Evolutionary conservation across 1,140 invertebrate genomes (phyloP).

Genomic region (Chymomyza costata): DNA sequence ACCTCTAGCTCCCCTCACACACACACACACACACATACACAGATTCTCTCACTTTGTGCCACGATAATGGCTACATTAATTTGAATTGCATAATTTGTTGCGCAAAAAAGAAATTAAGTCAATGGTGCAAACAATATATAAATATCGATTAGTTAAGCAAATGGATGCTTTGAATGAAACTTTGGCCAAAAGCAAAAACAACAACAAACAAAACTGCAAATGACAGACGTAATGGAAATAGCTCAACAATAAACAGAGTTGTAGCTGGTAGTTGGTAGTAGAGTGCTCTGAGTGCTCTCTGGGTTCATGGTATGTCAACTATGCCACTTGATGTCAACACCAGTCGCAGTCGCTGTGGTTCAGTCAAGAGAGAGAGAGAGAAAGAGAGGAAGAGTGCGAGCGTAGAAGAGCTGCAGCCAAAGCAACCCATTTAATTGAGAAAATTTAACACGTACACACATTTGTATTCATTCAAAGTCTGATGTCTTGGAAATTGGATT

Average conservation of each 20-base stretch:
- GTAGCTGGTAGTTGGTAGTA: no score
- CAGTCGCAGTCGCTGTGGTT: conserved; percentile 8
- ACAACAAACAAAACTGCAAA: background rate
- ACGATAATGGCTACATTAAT: conserved; percentile 62
- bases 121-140: conserved; percentile 67
- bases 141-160: conserved; percentile 73
- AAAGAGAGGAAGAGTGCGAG: conserved; percentile 15
- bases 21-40: no score
- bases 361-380: conserved; percentile 19
- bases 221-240: background rate
- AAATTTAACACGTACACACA: conserved; percentile 71
- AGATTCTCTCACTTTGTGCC: background rate
- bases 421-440: conserved; percentile 67
- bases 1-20: no score
- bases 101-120: conserved; percentile 63
- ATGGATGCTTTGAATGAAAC: background rate
- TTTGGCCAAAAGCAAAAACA: background rate
- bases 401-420: no score
- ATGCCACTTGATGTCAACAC: conserved; percentile 36
- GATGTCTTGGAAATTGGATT: conserved; percentile 66
- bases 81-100: conserved; percentile 73
- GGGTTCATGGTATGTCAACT: conserved; percentile 10
- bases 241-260: background rate
- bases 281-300: no score
- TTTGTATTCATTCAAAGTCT: conserved; percentile 70